Evolutionary conservation across 2,797 vertebrate species (phyloP), one percentile per base, ranked within the genome.

Genomic region (Neoniphon sammara): DNA sequence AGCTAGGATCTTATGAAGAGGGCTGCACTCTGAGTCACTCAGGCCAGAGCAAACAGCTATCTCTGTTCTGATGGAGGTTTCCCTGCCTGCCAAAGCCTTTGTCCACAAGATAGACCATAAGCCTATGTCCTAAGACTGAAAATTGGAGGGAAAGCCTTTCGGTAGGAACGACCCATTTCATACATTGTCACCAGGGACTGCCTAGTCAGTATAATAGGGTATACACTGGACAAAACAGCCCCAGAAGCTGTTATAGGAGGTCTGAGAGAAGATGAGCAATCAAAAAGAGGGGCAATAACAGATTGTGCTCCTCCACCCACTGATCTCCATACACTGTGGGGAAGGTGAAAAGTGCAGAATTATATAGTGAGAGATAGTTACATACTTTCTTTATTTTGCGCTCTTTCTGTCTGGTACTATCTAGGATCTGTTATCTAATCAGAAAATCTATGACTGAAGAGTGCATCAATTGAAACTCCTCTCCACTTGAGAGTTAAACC

Each of bases 401-500:
- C 47, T 65, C 54, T 66, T 54, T 72, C 44, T 65, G 31, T 54
- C 60, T 59, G 58, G 11, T 23, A 47, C 65, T 50, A 10, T 68
- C 56, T n/a, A 20, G n/a, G 77, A 36, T 46, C 27, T 77, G 71
- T 77, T 81, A 76, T 82, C 81, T 72, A 74, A 82, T 70, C 44
- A 68, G 60, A 77, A 49, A 83, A 77, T 82, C 75, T 84, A 57
- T 78, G 66, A 74, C 42, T 65, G 69, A 50, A 49, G 46, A 84
- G 76, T 67, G 58, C 66, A 73, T 71, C 80, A 65, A 56, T 65
- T 82, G 59, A 83, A 88, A 79, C 74, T 56, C 68, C 77, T 79
- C 76, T 83, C 70, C 78, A 73, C 66, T 71, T 11, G n/a, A 85
- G 81, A 75, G 77, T 73, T 70, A 52, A 83, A 80, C 70, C 42